phyloP scores from a whole-genome alignment of 2,113 vertebrate species.

The Cairina moschata region DNA sequence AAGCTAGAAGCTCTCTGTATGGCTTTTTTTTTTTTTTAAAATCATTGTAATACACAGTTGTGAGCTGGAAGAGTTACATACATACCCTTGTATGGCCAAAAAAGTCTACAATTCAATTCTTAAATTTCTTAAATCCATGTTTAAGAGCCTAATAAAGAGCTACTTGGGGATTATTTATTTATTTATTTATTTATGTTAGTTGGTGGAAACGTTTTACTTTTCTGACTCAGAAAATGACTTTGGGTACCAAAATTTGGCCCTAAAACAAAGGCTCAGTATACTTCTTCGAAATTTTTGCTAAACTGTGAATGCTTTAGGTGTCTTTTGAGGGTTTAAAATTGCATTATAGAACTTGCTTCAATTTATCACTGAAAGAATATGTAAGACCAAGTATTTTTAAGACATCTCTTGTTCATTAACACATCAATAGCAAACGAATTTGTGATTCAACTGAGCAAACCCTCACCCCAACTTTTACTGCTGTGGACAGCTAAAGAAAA shows the following conservation, averaged over 20 bases:
- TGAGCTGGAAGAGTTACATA: constrained; percentile 10
- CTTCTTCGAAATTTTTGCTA: not conserved
- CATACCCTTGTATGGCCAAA: not conserved
- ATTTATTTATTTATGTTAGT: not conserved
- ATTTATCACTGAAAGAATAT: not conserved
- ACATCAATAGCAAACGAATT: not conserved
- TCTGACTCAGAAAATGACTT: not conserved
- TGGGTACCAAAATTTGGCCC: not conserved
- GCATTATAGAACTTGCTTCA: not conserved
- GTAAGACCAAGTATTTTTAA: not conserved
- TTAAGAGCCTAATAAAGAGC: not conserved
- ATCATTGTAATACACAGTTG: not conserved
- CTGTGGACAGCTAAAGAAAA: not conserved
- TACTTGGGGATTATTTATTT: too few species aligned
- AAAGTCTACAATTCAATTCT: not conserved
- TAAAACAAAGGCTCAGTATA: not conserved
- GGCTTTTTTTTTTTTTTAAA: not conserved
- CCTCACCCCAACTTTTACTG: not conserved
- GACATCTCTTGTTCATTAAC: not conserved
- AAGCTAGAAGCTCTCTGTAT: not conserved
- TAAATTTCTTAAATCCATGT: not conserved
- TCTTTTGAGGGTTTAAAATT: not conserved
- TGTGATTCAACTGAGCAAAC: not conserved
- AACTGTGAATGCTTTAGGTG: not conserved
- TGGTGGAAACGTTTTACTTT: not conserved